These are phyloP conservation scores for Muscina levida DNA, from an alignment of 2,888 invertebrate genomes.

Conservation along the genomic window DNA sequence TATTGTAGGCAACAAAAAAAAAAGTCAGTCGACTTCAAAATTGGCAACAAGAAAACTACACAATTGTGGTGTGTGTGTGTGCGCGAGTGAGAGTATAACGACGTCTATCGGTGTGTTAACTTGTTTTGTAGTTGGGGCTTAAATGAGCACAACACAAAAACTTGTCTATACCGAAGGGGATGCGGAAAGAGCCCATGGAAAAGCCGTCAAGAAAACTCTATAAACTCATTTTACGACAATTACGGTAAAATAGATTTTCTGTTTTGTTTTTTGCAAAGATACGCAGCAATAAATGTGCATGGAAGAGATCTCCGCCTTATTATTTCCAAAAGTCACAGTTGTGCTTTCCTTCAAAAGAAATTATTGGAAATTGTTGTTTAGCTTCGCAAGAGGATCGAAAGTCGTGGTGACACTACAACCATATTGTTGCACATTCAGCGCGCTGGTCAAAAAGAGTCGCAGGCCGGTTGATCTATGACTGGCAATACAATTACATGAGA, in stretches of 20 bases:
- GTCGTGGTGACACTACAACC: background rate
- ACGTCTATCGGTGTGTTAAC: background rate
- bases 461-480: background rate
- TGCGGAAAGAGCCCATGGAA: background rate
- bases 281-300: background rate
- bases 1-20: constrained; percentile 2
- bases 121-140: constrained; percentile 6
- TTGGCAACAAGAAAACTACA: background rate
- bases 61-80: background rate
- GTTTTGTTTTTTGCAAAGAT: background rate
- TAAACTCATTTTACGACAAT: constrained; percentile 27
- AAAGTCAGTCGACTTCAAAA: background rate
- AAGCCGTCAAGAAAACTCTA: constrained; percentile 6
- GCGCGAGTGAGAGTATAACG: too few relatives aligned
- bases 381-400: background rate
- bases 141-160: background rate
- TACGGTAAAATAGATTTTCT: background rate
- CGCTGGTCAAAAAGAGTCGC: background rate
- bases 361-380: background rate
- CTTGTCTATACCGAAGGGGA: background rate
- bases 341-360: constrained; percentile 7
- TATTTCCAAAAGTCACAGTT: background rate
- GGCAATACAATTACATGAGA: constrained; percentile 1
- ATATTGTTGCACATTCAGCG: background rate
- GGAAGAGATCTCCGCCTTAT: constrained; percentile 1